Evolutionary conservation across 2,113 vertebrate species (phyloP), one percentile per base, ranked within the genome.

Genomic region (Elgaria multicarinata): DNA sequence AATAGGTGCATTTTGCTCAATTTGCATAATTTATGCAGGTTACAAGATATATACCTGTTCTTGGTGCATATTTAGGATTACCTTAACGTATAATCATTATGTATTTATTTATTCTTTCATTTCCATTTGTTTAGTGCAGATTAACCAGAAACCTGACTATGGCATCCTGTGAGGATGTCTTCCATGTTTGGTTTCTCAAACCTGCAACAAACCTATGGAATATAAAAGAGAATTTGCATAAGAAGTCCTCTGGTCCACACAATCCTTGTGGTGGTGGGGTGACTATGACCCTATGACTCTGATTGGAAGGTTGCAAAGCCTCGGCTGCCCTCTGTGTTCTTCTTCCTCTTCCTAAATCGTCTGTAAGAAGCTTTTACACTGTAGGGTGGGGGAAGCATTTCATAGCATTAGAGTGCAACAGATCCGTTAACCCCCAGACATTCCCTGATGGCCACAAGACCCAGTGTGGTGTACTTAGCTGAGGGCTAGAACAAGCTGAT

Each of bases 321-420:
- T 53, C 4, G 42, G 12, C 33, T 33, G 62, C 46, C 16, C 13
- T 36, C 50, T 58, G 7, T 66, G 50, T 39, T 72, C 33, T 6
- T 42, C 79, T 22, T 42, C 69, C 31, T 53, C 33, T 55, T 28
- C 31, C 13, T 64, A 83, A 83, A 67, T 50, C 31, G 50, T 83
- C 44, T 39, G 8, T 89, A 66, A 76, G 87, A 58, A 83, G 87
- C 81, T 67, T 87, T 89, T 26, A 72, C 44, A 66, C 55, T 50
- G 22, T 9, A 7, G 10, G 2, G 31, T 18, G 46, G 58, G 33
- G 42, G 71, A 50, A 76, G 75, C 42, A 36, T 67, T 76, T 66
- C 53, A 50, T 74, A 76, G 64, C 24, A 20, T 87, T 77, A 66
- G 31, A 36, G 33, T 75, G 44, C 46, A 36, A 71, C 13, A 69